Percentiles rank a stretch among this genome's conserved stretches.
Evolutionary conservation across 2,888 invertebrate genomes (phyloP).

Genomic region (Drosophila gaucha): DNA sequence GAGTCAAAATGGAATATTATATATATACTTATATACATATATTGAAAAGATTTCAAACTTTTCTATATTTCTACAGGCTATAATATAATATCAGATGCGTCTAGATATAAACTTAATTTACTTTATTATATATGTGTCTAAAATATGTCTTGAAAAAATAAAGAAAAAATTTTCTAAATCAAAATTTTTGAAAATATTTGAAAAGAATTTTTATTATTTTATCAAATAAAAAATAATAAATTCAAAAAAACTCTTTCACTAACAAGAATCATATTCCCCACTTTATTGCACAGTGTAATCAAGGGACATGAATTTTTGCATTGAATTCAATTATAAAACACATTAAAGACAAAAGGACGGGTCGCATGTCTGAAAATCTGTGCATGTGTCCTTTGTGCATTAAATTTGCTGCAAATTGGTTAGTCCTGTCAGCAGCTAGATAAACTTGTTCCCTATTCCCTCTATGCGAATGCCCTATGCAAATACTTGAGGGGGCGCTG

Average conservation of each 20-base stretch:
- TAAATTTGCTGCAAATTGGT: conserved; percentile 82
- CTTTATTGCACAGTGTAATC: conserved; percentile 47
- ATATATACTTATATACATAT: too few species aligned
- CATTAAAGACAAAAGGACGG: conserved; percentile 54
- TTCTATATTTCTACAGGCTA: too few species aligned
- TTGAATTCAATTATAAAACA: conserved; percentile 77
- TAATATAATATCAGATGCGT: too few species aligned
- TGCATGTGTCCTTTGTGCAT: conserved; percentile 65
- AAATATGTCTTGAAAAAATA: too few species aligned
- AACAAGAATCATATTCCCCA: not conserved
- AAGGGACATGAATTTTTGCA: conserved; percentile 56
- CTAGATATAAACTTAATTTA: too few species aligned
- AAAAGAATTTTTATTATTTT: not conserved
- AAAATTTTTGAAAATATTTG: too few species aligned
- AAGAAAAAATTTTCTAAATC: too few species aligned
- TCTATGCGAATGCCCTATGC: conserved; percentile 42
- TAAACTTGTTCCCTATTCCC: conserved; percentile 57
- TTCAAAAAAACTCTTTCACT: not conserved
- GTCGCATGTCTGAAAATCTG: conserved; percentile 55
- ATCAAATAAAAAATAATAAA: too few species aligned
- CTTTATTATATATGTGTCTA: too few species aligned
- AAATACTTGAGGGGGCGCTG: not conserved
- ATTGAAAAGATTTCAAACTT: too few species aligned
- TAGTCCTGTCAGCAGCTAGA: conserved; percentile 74
- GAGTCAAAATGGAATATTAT: too few species aligned